Base-by-base conservation (phyloP, 1,140 invertebrate genomes). In the Lasioglossum albipes region DNA sequence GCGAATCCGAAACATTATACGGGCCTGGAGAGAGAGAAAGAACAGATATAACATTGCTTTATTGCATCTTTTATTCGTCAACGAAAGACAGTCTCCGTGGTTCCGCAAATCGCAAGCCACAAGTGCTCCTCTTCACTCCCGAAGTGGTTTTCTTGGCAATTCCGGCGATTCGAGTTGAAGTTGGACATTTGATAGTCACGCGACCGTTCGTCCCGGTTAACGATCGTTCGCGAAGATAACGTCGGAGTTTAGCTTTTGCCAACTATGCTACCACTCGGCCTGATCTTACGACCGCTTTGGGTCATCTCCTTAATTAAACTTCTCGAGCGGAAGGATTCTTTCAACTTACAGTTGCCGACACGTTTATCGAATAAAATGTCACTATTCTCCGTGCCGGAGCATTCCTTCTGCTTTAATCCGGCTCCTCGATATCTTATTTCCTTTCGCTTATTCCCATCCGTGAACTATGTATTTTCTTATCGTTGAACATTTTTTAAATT, bases 251-350 rank as follows among this genome's bases (percentile, higher is more conserved):
- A 52, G 49, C 49, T 70, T 75, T 81, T 54, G n/a, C 22, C 57
- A 41, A 68, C 42, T 72, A 79, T 49, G 57, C 13, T 61, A 18
- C 42, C 75, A 31, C n/a, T 54, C n/a, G 73, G 16, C 72, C 65
- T 22, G 57, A 6, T 27, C 65, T 54, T 45, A 54, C 61, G 31
- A 54, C 52, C 64, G 67, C 73, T 81, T 83, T 18, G 54, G 54
- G 62, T 76, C 27, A 81, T 81, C 62, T 6, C 52, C 54, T 83
- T 72, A 80, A 76, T 84, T 81, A 80, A 81, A 36, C 70, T 57
- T 69, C 20, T 12, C 54, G 31, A 54, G 20, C 57, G 62, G 64
- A 18, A 64, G 45, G 9, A 70, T 75, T 75, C 59, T 59, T 64
- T 16, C 7, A 18, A 71, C 75, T 75, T 71, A 13, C 31, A 18